Percentiles rank a stretch among this genome's conserved stretches.
Evolutionary conservation across 2,113 vertebrate species (phyloP).

Genomic region (Menidia beryllina): DNA sequence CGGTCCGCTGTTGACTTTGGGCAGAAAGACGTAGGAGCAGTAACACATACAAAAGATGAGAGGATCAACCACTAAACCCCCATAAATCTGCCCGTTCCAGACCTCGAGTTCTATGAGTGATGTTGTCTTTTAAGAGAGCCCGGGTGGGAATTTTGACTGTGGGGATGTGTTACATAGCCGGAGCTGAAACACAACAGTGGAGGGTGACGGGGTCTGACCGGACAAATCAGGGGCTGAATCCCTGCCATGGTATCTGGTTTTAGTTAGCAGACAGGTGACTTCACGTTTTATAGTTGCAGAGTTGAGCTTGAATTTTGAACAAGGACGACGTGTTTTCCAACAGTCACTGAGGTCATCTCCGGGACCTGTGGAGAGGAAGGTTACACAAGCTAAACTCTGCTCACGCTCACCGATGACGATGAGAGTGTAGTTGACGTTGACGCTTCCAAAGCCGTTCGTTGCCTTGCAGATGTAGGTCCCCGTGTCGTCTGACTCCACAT

Average conservation of each 20-base stretch:
- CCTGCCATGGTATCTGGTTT: slow-evolving; percentile 22
- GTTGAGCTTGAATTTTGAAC: slow-evolving; percentile 26
- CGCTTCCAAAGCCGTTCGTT: slow-evolving; percentile 97
- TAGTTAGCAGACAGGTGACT: slow-evolving; percentile 54
- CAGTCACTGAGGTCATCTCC: slow-evolving; percentile 34
- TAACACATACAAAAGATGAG: slow-evolving; percentile 59
- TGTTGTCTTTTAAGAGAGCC: slow-evolving; percentile 48
- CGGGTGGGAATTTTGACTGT: slow-evolving; percentile 31
- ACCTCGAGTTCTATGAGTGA: slow-evolving; percentile 55
- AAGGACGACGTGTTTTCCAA: slow-evolving; percentile 28
- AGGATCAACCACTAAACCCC: slow-evolving; percentile 66
- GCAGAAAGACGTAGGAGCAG: slow-evolving; percentile 54
- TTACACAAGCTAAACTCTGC: slow-evolving; percentile 5
- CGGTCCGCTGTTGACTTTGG: slow-evolving; percentile 74
- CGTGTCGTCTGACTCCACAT: slow-evolving; percentile 91
- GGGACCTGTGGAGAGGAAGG: slow-evolving; percentile 5
- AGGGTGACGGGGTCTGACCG: slow-evolving; percentile 12
- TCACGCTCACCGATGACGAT: slow-evolving; percentile 90
- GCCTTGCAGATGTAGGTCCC: slow-evolving; percentile 97
- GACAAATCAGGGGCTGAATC: slow-evolving; percentile 38
- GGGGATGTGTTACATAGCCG: slow-evolving; percentile 18
- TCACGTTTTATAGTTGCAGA: slow-evolving; percentile 42
- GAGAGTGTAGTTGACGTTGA: slow-evolving; percentile 97
- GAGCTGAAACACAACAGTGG: slow-evolving; percentile 4
- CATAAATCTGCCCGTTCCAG: slow-evolving; percentile 69